Evolutionary conservation across 2,888 invertebrate genomes (phyloP).

Genomic region (Sceliomorpha sp.): DNA sequence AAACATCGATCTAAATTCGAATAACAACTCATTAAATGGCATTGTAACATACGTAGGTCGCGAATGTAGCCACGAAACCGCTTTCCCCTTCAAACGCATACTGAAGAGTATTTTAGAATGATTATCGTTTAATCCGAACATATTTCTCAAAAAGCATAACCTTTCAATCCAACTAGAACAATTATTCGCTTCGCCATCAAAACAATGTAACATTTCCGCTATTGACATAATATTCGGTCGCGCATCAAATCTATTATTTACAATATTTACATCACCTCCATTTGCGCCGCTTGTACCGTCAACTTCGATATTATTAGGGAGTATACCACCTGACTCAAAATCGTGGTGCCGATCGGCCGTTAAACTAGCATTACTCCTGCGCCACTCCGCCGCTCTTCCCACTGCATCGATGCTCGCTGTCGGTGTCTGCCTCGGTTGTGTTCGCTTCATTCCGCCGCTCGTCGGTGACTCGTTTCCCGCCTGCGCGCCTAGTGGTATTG

Average conservation of each 20-base stretch:
- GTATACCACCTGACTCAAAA: too few species aligned
- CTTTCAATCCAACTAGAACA: too few species aligned
- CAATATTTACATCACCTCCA: background rate
- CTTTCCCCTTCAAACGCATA: slow-evolving; percentile 1
- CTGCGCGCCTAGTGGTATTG: background rate
- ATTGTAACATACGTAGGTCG: slow-evolving; percentile 1
- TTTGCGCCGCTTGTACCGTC: too few species aligned
- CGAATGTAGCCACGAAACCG: slow-evolving; percentile 3
- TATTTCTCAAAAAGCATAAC: background rate
- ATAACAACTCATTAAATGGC: slow-evolving; percentile 5
- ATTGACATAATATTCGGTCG: too few species aligned
- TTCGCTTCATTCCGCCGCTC: too few species aligned
- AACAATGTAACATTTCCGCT: too few species aligned
- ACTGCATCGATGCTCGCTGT: too few species aligned
- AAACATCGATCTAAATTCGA: too few species aligned
- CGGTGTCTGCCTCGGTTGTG: too few species aligned
- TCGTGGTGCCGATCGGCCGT: too few species aligned
- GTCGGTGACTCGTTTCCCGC: background rate
- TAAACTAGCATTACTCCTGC: background rate
- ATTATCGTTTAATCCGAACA: background rate
- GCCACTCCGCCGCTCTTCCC: slow-evolving; percentile 1
- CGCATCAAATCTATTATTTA: slow-evolving; percentile 5
- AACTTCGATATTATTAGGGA: too few species aligned
- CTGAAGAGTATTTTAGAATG: slow-evolving; percentile 4
- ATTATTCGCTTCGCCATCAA: too few species aligned